Evolutionary conservation across 2,113 vertebrate genomes (phyloP).

Genomic region (Cinclus mexicanus): DNA sequence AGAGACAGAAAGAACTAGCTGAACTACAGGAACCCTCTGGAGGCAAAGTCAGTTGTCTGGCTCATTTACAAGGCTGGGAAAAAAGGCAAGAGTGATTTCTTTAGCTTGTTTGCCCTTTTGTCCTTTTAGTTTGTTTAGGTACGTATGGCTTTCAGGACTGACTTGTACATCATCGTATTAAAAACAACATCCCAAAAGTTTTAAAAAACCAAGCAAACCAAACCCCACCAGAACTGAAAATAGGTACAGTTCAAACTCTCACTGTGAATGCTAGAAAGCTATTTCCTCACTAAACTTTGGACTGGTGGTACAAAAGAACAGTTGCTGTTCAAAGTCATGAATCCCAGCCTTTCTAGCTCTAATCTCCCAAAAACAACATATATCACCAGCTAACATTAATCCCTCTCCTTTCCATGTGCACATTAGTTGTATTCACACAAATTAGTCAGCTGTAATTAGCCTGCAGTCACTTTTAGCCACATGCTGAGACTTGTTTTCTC

Average conservation of each 20-base stretch:
- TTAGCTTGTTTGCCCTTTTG: background rate
- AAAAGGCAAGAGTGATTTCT: background rate
- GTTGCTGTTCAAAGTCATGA: background rate
- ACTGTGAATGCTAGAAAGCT: background rate
- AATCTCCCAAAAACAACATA: background rate
- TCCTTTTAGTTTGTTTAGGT: background rate
- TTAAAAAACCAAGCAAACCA: background rate
- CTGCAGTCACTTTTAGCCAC: background rate
- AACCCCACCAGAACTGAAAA: fast-evolving
- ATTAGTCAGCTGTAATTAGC: background rate
- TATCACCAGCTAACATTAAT: background rate
- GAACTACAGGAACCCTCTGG: background rate
- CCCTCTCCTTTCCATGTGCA: background rate
- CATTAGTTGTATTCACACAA: background rate
- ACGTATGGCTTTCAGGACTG: background rate
- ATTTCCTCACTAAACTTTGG: background rate
- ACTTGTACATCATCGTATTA: background rate
- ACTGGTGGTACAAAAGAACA: background rate
- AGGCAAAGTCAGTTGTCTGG: background rate
- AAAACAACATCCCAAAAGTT: background rate
- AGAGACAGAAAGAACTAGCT: background rate
- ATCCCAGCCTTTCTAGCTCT: background rate
- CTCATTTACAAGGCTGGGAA: background rate
- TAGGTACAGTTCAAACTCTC: background rate
- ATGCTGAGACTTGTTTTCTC: background rate